phyloP scores from a whole-genome alignment of 2,113 vertebrate species.

The Chaetodon auriga region DNA sequence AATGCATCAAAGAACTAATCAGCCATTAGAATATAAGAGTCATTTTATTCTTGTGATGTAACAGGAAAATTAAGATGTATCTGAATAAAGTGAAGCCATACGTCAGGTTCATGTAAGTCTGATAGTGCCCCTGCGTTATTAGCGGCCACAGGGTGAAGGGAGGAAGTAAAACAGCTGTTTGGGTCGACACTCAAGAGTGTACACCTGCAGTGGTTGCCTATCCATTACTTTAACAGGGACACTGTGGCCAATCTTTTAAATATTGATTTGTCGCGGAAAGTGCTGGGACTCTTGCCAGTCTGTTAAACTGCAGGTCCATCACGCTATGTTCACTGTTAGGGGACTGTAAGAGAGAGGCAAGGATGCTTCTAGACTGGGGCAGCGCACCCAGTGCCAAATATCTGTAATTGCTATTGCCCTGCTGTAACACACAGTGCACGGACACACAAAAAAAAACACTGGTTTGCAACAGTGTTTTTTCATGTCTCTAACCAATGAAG shows the following conservation, averaged over 20 bases:
- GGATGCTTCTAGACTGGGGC: not conserved
- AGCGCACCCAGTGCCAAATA: slow-evolving; percentile 5
- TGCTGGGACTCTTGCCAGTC: slow-evolving; percentile 65
- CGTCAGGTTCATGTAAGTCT: slow-evolving; percentile 12
- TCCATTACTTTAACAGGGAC: slow-evolving; percentile 71
- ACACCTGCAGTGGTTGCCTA: slow-evolving; percentile 57
- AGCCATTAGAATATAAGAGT: not conserved
- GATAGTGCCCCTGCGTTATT: slow-evolving; percentile 11
- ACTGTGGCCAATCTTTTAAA: slow-evolving; percentile 68
- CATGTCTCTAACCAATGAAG: slow-evolving; percentile 33
- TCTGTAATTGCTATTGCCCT: slow-evolving; percentile 35
- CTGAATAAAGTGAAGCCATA: not conserved
- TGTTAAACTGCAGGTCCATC: slow-evolving; percentile 62
- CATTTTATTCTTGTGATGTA: not conserved
- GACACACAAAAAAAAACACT: slow-evolving; percentile 17
- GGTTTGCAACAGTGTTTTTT: slow-evolving; percentile 27
- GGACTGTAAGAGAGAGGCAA: slow-evolving; percentile 22
- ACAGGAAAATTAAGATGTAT: not conserved
- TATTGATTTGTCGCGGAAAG: slow-evolving; percentile 76
- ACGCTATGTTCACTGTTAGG: slow-evolving; percentile 12
- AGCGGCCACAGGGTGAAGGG: slow-evolving; percentile 6
- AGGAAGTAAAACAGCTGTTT: slow-evolving; percentile 49
- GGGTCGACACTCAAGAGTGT: slow-evolving; percentile 25
- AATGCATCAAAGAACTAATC: not conserved
- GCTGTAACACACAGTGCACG: slow-evolving; percentile 13